phyloP scores from a whole-genome alignment of 1,140 invertebrate genomes.

The Cydia pomonella region DNA sequence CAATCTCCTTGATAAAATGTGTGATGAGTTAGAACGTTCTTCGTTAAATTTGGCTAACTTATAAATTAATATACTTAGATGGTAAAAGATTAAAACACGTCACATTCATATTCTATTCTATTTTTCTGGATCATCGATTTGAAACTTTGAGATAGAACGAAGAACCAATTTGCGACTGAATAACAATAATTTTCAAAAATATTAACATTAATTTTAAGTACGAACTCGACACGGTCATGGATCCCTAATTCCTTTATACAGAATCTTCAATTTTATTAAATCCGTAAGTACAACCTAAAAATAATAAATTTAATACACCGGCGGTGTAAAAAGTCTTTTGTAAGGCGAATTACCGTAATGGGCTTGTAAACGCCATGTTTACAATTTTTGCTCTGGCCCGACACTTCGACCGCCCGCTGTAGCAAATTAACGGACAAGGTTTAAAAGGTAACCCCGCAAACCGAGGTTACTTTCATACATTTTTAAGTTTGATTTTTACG shows the following conservation, averaged over 20 bases:
- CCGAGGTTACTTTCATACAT: not conserved
- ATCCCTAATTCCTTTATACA: constrained; percentile 34
- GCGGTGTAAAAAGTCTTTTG: constrained; percentile 40
- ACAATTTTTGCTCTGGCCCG: constrained; percentile 52
- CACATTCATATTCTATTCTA: too few species aligned
- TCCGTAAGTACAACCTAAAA: constrained; percentile 1
- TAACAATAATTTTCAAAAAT: too few species aligned
- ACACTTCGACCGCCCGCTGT: constrained; percentile 16
- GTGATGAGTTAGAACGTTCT: too few species aligned
- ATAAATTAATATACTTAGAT: too few species aligned
- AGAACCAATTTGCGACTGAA: too few species aligned
- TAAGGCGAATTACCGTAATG: constrained; percentile 56
- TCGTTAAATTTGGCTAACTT: too few species aligned
- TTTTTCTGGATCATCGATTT: too few species aligned
- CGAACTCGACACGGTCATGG: not conserved
- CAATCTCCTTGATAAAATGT: too few species aligned
- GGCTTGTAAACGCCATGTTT: constrained; percentile 57
- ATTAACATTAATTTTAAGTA: too few species aligned
- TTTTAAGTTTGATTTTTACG: not conserved
- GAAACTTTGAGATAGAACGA: too few species aligned
- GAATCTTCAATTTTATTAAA: constrained; percentile 35
- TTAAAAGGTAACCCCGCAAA: not conserved
- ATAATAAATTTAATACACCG: not conserved
- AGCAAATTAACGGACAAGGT: constrained; percentile 12
- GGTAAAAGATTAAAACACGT: too few species aligned